Evolutionary conservation across 2,888 invertebrate genomes (phyloP), one percentile per base, ranked within the genome.

Genomic region (Morpho deidamia): DNA sequence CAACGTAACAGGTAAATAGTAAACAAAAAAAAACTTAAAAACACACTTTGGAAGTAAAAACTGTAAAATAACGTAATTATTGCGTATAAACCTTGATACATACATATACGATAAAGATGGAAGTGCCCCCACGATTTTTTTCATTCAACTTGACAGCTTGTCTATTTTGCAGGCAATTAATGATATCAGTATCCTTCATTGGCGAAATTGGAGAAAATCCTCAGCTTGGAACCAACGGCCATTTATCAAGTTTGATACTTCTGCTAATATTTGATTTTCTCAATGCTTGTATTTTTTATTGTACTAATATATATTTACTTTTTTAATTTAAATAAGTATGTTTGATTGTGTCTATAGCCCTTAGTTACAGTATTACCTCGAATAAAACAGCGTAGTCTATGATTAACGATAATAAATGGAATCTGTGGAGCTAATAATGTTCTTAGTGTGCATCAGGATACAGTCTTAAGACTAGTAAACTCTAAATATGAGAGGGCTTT

Each of bases 171-270:
- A 56, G 56, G 32, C 39, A 14, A 11, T 34, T 23, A 50, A 53
- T 8, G 50, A 46, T 11, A 38, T 9, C 8, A 38, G 46, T 46
- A 34, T 50, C 35, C 8, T 51, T 1, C 45, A 38, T 23, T 46
- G 41, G 42, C 43, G 46, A 11, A 38, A 43, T 38, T 59, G 60
- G 55, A 55, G 62, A 42, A 57, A 56, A 50, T 49, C 60, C 12
- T 60, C 58, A 10, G 43, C 53, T 32, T 57, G 52, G 58, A 51
- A 50, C 48, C 55, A 46, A 39, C 44, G 54, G 10, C 46, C 50
- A 11, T 37, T 42, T 11, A 53, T 56, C 38, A 50, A 56, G 47
- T 60, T 60, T 43, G 53, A 58, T 39, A n/a, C 38, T 38, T n/a
- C 33, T 23, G 33, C 42, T n/a, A 42, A 42, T 32, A 12, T 11